Evolutionary conservation across 2,888 invertebrate species (phyloP).

Genomic region (Corbicula japonica): DNA sequence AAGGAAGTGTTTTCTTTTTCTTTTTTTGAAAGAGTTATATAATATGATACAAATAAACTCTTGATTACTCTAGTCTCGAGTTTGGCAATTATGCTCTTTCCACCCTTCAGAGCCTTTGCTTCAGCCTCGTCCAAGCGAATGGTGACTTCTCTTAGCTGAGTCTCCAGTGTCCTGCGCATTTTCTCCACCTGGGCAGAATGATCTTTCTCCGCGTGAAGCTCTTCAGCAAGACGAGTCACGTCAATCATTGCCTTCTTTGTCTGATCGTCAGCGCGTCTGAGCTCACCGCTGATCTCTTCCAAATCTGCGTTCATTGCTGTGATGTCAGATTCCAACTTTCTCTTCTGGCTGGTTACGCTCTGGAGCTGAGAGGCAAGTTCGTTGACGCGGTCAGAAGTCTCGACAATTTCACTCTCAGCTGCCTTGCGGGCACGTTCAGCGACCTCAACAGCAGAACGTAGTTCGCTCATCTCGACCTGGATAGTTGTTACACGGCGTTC

Average conservation of each 20-base stretch:
- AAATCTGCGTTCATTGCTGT: slow-evolving; percentile 99
- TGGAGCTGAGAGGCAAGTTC: slow-evolving; percentile 97
- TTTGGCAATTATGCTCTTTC: slow-evolving; percentile 99
- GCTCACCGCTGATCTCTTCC: slow-evolving; percentile 99
- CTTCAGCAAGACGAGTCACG: slow-evolving; percentile 98
- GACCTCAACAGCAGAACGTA: slow-evolving; percentile 95
- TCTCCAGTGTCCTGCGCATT: slow-evolving; percentile 98
- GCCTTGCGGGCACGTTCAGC: slow-evolving; percentile 99
- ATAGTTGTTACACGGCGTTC: slow-evolving; percentile 99
- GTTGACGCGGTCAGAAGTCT: slow-evolving; percentile 99
- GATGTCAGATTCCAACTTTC: slow-evolving; percentile 99
- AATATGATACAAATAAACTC: too few species aligned
- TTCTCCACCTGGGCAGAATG: slow-evolving; percentile 99
- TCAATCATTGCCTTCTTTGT: slow-evolving; percentile 88
- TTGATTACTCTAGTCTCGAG: slow-evolving; percentile 92
- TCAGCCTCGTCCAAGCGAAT: slow-evolving; percentile 98
- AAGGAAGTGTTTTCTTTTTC: too few species aligned
- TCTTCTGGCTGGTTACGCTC: slow-evolving; percentile 98
- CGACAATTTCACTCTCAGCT: slow-evolving; percentile 98
- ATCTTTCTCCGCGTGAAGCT: slow-evolving; percentile 99
- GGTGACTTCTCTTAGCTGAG: slow-evolving; percentile 98
- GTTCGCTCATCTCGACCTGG: slow-evolving; percentile 99
- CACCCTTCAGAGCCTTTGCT: slow-evolving; percentile 98
- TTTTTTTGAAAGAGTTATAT: too few species aligned
- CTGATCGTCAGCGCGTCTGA: slow-evolving; percentile 98